phyloP scores from a whole-genome alignment of 2,888 invertebrate species.

The Tenthredo distinguenda region DNA sequence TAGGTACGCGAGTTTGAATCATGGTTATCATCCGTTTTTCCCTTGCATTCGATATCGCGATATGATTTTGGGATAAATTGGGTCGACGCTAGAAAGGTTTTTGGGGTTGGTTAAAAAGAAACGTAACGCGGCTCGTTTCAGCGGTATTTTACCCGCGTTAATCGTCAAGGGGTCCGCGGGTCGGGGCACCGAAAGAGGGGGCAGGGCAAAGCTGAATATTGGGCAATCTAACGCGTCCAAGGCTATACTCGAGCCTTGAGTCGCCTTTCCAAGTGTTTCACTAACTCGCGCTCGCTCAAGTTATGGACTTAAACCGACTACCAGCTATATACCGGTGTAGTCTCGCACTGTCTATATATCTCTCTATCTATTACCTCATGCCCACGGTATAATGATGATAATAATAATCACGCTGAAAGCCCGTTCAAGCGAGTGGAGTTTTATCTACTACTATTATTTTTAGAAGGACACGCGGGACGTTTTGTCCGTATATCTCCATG shows the following conservation, averaged over 20 bases:
- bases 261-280: conserved; percentile 76
- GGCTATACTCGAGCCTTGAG: conserved; percentile 76
- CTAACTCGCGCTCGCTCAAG: conserved; percentile 64
- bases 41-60: background rate
- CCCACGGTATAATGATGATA: conserved; percentile 48
- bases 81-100: background rate
- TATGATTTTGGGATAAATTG: background rate
- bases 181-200: conserved; percentile 57
- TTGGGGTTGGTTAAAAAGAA: background rate
- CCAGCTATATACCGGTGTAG: conserved; percentile 22
- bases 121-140: background rate
- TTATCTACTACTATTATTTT: conserved; percentile 46
- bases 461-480: conserved; percentile 42
- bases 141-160: conserved; percentile 5
- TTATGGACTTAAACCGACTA: conserved; percentile 50
- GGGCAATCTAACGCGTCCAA: conserved; percentile 78
- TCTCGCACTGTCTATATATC: conserved; percentile 44
- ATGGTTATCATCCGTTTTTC: background rate
- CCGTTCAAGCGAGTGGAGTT: conserved; percentile 37
- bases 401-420: conserved; percentile 38
- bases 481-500: conserved; percentile 1
- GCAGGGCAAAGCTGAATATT: conserved; percentile 73
- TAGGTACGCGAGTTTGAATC: background rate
- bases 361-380: conserved; percentile 52
- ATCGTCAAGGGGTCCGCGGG: background rate